Evolutionary conservation across 1,140 invertebrate genomes (phyloP).

Genomic region (Leptoteleia sp.): DNA sequence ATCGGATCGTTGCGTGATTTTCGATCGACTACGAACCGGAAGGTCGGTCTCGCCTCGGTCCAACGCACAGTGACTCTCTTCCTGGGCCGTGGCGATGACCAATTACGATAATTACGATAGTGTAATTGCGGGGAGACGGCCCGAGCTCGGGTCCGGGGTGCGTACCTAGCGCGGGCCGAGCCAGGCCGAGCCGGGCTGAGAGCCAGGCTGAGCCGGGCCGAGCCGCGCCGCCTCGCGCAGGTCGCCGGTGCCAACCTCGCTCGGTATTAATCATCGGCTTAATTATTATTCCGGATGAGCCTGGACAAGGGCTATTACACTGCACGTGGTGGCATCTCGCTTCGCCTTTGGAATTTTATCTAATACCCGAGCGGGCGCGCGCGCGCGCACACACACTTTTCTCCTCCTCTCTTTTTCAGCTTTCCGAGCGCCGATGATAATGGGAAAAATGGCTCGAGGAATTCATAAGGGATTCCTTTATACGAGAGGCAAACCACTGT

Average conservation of each 20-base stretch:
- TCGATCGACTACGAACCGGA: conserved; percentile 72
- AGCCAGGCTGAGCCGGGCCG: conserved; percentile 26
- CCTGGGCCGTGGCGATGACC: conserved; percentile 67
- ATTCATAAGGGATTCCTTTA: conserved; percentile 21
- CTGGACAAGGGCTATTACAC: conserved; percentile 47
- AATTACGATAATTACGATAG: conserved; percentile 76
- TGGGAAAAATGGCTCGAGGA: conserved; percentile 17
- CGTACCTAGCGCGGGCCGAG: conserved; percentile 45
- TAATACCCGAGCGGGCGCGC: conserved; percentile 4
- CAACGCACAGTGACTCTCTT: conserved; percentile 70
- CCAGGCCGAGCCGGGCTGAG: conserved; percentile 41
- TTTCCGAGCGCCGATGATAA: not conserved
- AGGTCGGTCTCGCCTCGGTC: conserved; percentile 70
- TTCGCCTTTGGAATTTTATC: conserved; percentile 23
- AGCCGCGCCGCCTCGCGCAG: conserved; percentile 43
- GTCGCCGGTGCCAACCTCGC: conserved; percentile 43
- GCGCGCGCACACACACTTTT: too few relatives aligned
- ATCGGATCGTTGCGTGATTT: conserved; percentile 64
- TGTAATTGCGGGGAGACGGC: conserved; percentile 73
- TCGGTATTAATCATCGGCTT: conserved; percentile 71
- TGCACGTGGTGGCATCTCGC: conserved; percentile 45
- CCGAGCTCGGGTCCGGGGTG: conserved; percentile 33
- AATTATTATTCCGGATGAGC: conserved; percentile 72
- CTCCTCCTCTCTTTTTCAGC: not conserved
- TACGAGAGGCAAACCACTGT: not conserved